A percentile compares a stretch with the other conserved stretches of the same genome.
Evolutionary conservation across 2,888 invertebrate genomes (phyloP).

Genomic region (Rhingia rostrata): DNA sequence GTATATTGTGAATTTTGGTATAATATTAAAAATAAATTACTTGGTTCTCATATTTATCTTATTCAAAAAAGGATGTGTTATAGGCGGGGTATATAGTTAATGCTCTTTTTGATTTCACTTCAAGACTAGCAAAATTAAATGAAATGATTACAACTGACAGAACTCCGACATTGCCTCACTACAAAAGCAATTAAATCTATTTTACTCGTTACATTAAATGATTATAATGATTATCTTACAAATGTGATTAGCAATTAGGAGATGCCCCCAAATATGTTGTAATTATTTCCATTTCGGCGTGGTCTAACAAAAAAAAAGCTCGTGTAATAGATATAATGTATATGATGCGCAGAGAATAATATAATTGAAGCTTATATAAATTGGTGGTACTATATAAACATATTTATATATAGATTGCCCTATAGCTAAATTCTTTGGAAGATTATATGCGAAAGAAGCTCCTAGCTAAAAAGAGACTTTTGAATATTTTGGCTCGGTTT

Average conservation of each 20-base stretch:
- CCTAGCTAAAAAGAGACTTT: constrained; percentile 58
- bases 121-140: constrained; percentile 75
- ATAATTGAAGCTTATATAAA: constrained; percentile 75
- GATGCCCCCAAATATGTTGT: constrained; percentile 83
- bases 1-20: constrained; percentile 68
- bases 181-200: constrained; percentile 69
- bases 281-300: constrained; percentile 81
- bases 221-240: constrained; percentile 19
- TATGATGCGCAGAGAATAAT: constrained; percentile 77
- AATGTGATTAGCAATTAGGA: constrained; percentile 77
- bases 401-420: constrained; percentile 27
- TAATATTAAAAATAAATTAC: constrained; percentile 56
- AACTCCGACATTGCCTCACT: constrained; percentile 82
- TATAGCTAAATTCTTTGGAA: constrained; percentile 44
- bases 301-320: constrained; percentile 63
- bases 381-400: neutral
- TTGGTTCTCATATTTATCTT: constrained; percentile 83
- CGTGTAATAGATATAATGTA: constrained; percentile 15
- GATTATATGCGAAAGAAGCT: constrained; percentile 63
- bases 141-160: constrained; percentile 82
- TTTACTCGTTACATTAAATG: constrained; percentile 19
- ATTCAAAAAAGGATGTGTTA: constrained; percentile 82
- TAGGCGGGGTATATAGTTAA: constrained; percentile 81
- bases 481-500: constrained; percentile 48
- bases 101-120: constrained; percentile 70